Conservation (phyloP, 2,888 invertebrate genomes). For the Ophion ventricosus region DNA sequence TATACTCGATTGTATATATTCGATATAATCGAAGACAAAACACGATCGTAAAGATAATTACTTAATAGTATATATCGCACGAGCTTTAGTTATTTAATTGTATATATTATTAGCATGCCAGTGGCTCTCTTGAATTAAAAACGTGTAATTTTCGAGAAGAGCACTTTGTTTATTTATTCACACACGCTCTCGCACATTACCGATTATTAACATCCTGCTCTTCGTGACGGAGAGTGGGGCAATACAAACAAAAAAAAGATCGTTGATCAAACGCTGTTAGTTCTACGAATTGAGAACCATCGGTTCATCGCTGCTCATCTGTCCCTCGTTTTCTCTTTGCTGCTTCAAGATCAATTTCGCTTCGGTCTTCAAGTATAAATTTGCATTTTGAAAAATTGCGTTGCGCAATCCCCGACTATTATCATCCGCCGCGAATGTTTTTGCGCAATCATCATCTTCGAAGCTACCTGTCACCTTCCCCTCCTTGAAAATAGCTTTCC, state of each 20-base stretch:
- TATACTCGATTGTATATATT: constrained; percentile 13
- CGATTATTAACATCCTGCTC: not conserved
- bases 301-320: not conserved
- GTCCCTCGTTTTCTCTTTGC: not conserved
- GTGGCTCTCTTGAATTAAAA: constrained; percentile 76
- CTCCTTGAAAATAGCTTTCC: constrained; percentile 36
- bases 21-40: not conserved
- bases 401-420: not conserved
- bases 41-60: constrained; percentile 1
- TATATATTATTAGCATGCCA: constrained; percentile 77
- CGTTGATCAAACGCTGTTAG: not conserved
- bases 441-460: not conserved
- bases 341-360: not conserved
- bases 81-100: constrained; percentile 72
- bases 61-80: constrained; percentile 50
- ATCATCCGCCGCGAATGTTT: not conserved
- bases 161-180: constrained; percentile 77
- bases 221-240: not conserved
- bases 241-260: not conserved
- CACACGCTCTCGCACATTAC: constrained; percentile 58
- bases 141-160: constrained; percentile 73
- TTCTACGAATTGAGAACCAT: not conserved
- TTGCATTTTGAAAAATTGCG: too few relatives aligned
- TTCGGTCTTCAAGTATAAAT: not conserved
- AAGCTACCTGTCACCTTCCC: not conserved